Conservation (phyloP, 2,888 invertebrate genomes). For the Acronicta psi region DNA sequence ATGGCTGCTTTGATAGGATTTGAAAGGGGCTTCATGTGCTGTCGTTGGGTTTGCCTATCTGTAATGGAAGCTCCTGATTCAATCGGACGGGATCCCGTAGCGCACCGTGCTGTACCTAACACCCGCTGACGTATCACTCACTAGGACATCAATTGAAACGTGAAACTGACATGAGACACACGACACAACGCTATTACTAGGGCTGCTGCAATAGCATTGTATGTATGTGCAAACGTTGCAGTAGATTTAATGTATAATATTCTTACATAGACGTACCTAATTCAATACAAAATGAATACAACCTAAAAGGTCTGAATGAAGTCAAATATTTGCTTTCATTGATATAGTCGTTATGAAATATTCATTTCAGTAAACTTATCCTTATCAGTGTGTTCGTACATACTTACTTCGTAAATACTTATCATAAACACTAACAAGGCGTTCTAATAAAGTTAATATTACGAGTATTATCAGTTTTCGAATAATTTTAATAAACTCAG, state of each 20-base stretch:
- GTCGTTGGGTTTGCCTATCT: slow-evolving; percentile 30
- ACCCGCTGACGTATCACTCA: slow-evolving; percentile 53
- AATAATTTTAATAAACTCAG: slow-evolving; percentile 10
- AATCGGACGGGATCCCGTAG: slow-evolving; percentile 40
- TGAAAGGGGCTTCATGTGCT: slow-evolving; percentile 22
- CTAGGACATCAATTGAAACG: slow-evolving; percentile 51
- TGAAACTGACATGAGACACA: slow-evolving; percentile 50
- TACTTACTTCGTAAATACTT: too few species aligned
- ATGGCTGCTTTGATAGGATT: slow-evolving; percentile 5
- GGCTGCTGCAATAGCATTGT: slow-evolving; percentile 30
- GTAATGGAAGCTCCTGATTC: slow-evolving; percentile 36
- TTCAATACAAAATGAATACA: too few species aligned
- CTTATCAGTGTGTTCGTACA: too few species aligned
- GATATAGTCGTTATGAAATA: too few species aligned
- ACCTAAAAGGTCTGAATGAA: too few species aligned
- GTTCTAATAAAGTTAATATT: neutral
- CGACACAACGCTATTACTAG: slow-evolving; percentile 37
- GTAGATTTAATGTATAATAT: neutral
- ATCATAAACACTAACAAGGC: neutral
- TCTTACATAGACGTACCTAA: too few species aligned
- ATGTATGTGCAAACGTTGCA: slow-evolving; percentile 6
- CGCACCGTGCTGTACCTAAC: slow-evolving; percentile 47
- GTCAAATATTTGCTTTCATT: too few species aligned
- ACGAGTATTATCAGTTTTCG: slow-evolving; percentile 6
- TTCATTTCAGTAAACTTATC: neutral